Evolutionary conservation across 2,888 invertebrate species (phyloP).

Genomic region (Fragum whitleyi): DNA sequence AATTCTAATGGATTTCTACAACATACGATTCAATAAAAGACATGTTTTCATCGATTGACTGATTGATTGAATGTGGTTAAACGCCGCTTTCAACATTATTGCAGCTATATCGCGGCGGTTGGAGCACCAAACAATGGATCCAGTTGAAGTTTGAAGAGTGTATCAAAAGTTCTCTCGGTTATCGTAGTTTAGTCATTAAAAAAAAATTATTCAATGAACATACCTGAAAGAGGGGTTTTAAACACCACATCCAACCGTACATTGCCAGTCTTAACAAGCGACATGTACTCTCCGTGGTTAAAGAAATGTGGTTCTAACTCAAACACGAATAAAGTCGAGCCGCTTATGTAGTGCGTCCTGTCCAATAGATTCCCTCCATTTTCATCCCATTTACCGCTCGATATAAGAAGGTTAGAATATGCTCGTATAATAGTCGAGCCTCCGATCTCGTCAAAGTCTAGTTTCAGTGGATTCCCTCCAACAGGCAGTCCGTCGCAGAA

Average conservation of each 20-base stretch:
- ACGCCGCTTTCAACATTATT: too few relatives aligned
- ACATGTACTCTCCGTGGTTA: conserved; percentile 40
- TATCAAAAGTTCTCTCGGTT: too few relatives aligned
- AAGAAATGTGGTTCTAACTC: conserved; percentile 43
- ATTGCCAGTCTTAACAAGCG: conserved; percentile 36
- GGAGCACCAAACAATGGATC: background rate
- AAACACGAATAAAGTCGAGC: conserved; percentile 36
- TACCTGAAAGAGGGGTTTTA: conserved; percentile 27
- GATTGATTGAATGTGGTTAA: too few relatives aligned
- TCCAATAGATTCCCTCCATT: conserved; percentile 35
- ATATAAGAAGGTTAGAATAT: conserved; percentile 34
- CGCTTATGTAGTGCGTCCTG: conserved; percentile 28
- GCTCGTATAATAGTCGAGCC: conserved; percentile 39
- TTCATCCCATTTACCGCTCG: conserved; percentile 33
- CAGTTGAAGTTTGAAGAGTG: too few relatives aligned
- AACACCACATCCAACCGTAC: conserved; percentile 41
- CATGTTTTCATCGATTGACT: too few relatives aligned
- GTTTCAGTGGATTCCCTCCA: conserved; percentile 33
- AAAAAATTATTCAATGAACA: background rate
- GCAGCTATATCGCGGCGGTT: too few relatives aligned
- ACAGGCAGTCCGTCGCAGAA: conserved; percentile 41
- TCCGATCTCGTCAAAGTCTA: conserved; percentile 20
- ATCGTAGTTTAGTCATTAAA: too few relatives aligned
- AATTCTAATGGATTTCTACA: too few relatives aligned
- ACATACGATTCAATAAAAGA: too few relatives aligned